Conservation (phyloP, 2,113 vertebrate genomes). For the Camelus dromedarius region DNA sequence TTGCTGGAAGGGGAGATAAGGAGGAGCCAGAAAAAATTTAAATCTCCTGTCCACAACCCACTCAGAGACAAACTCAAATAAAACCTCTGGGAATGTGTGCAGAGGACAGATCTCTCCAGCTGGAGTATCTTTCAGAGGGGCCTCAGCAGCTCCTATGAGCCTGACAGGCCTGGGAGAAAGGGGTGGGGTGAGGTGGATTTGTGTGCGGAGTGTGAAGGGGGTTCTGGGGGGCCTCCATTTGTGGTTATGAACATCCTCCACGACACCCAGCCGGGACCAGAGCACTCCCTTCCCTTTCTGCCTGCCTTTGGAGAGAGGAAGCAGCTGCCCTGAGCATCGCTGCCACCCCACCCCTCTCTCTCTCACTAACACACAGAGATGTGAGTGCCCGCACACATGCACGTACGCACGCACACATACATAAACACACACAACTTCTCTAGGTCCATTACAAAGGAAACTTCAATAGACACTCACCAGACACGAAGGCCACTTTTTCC, state of each 20-base stretch:
- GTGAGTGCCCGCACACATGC: neutral
- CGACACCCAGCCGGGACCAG: neutral
- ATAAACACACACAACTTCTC: neutral
- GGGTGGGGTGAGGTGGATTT: neutral
- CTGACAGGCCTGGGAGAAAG: neutral
- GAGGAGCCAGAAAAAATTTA: neutral
- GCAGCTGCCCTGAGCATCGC: accelerated
- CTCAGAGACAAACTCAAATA: neutral
- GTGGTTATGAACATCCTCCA: neutral
- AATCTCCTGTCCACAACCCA: neutral
- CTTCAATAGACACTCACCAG: constrained; percentile 90
- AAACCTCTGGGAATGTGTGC: neutral
- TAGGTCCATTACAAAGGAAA: neutral
- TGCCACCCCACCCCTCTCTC: neutral
- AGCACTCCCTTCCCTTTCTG: neutral
- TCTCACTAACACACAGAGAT: neutral
- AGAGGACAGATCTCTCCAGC: neutral
- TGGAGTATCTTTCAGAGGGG: neutral
- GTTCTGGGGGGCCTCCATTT: constrained; percentile 59
- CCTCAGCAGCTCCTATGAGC: neutral
- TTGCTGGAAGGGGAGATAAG: constrained; percentile 9
- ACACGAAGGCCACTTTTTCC: constrained; percentile 99
- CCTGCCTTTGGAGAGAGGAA: neutral
- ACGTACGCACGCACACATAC: neutral
- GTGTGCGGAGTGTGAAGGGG: too few relatives aligned